phyloP scores from a whole-genome alignment of 2,888 invertebrate species.

The Drosophila mercatorum region DNA sequence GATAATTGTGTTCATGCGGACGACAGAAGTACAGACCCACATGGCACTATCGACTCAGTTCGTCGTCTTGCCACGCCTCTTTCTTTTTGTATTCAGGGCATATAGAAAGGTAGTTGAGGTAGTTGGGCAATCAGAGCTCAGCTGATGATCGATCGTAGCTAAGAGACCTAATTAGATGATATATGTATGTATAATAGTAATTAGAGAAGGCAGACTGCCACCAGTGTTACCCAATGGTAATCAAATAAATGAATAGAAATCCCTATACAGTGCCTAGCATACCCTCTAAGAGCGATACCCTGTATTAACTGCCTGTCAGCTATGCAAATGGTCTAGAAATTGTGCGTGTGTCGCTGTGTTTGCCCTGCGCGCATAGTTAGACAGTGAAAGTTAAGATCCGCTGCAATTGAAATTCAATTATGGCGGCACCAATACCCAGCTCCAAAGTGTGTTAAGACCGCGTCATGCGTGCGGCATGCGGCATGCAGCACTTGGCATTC shows the following conservation, averaged over 20 bases:
- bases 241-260: neutral
- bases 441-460: constrained; percentile 17
- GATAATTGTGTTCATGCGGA: too few species aligned
- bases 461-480: constrained; percentile 40
- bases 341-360: neutral
- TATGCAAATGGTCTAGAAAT: constrained; percentile 5
- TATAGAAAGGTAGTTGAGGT: too few species aligned
- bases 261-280: neutral
- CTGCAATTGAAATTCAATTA: constrained; percentile 54
- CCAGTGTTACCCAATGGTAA: neutral
- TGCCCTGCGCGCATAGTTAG: constrained; percentile 7
- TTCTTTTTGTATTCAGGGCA: too few species aligned
- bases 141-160: neutral
- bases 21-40: too few species aligned
- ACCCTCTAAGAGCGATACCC: neutral
- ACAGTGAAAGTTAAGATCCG: constrained; percentile 46
- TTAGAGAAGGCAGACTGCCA: too few species aligned
- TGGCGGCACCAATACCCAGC: constrained; percentile 11
- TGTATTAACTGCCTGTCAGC: neutral
- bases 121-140: neutral
- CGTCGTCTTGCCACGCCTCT: too few species aligned
- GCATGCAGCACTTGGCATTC: constrained; percentile 5
- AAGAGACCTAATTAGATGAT: neutral
- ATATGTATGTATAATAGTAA: neutral
- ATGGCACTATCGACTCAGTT: too few species aligned